A percentile compares a stretch with the other conserved stretches of the same genome.
Conservation (phyloP, 1,140 invertebrate species). For the Belonocnema kinseyi region DNA sequence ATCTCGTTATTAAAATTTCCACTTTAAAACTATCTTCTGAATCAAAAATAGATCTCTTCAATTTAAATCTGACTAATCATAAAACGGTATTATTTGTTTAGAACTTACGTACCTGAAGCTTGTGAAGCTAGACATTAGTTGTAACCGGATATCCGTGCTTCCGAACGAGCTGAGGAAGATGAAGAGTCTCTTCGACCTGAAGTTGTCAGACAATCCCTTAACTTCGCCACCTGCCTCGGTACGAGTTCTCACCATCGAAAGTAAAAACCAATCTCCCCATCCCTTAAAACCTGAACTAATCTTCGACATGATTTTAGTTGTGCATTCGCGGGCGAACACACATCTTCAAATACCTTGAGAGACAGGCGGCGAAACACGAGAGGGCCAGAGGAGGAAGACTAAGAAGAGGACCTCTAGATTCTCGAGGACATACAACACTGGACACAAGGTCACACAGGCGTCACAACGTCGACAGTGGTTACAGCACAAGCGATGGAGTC, state of each 20-base stretch:
- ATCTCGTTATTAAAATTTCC: too few species aligned
- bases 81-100: slow-evolving; percentile 67
- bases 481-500: slow-evolving; percentile 85
- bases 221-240: slow-evolving; percentile 93
- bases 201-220: slow-evolving; percentile 91
- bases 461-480: slow-evolving; percentile 91
- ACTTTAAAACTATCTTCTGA: too few species aligned
- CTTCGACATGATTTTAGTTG: slow-evolving; percentile 78
- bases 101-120: slow-evolving; percentile 92
- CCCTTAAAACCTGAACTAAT: neutral
- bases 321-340: slow-evolving; percentile 94
- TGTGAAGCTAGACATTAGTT: slow-evolving; percentile 89
- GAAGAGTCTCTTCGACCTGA: slow-evolving; percentile 86
- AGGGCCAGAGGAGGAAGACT: slow-evolving; percentile 69
- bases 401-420: slow-evolving; percentile 69
- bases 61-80: too few species aligned
- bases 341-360: slow-evolving; percentile 95
- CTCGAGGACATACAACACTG: slow-evolving; percentile 76
- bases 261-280: too few species aligned
- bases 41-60: too few species aligned
- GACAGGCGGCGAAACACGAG: slow-evolving; percentile 85
- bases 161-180: slow-evolving; percentile 91
- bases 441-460: slow-evolving; percentile 75
- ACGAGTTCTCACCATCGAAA: slow-evolving; percentile 60
- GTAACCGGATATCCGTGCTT: slow-evolving; percentile 90